Evolutionary conservation across 2,113 vertebrate genomes (phyloP).

Genomic region (Seriola aureovittata): DNA sequence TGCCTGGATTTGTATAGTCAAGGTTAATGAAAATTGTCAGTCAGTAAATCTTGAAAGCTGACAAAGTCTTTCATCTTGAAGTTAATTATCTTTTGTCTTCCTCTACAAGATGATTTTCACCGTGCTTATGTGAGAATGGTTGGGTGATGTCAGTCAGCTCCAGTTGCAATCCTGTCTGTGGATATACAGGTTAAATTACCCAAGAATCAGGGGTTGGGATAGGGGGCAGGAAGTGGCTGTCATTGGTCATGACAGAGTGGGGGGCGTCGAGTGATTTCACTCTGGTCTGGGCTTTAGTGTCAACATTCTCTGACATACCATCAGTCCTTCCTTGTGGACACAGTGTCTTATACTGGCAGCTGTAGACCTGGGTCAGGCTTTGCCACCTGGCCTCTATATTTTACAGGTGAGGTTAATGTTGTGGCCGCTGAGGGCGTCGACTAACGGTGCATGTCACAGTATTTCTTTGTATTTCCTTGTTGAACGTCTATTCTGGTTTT

Average conservation of each 20-base stretch:
- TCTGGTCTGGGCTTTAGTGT: slow-evolving; percentile 24
- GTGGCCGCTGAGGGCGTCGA: not conserved
- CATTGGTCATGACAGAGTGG: slow-evolving; percentile 57
- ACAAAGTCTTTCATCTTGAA: not conserved
- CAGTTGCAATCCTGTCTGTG: slow-evolving; percentile 18
- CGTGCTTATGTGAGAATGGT: not conserved
- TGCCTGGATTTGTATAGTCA: not conserved
- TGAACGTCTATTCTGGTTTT: slow-evolving; percentile 12
- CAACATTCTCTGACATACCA: slow-evolving; percentile 41
- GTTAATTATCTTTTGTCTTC: not conserved
- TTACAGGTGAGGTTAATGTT: slow-evolving; percentile 5
- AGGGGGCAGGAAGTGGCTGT: slow-evolving; percentile 59
- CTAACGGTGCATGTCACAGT: not conserved
- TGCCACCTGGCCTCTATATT: not conserved
- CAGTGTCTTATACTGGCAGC: not conserved
- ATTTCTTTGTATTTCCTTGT: not conserved
- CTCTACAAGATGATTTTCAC: not conserved
- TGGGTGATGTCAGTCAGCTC: not conserved
- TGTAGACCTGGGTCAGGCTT: slow-evolving; percentile 7
- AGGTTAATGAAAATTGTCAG: not conserved
- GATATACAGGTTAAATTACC: slow-evolving; percentile 41
- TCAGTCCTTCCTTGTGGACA: slow-evolving; percentile 24
- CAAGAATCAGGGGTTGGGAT: slow-evolving; percentile 2
- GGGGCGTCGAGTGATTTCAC: slow-evolving; percentile 40
- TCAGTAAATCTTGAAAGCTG: not conserved